Conservation (phyloP, 1,140 invertebrate species). For the Drosophila miranda region DNA sequence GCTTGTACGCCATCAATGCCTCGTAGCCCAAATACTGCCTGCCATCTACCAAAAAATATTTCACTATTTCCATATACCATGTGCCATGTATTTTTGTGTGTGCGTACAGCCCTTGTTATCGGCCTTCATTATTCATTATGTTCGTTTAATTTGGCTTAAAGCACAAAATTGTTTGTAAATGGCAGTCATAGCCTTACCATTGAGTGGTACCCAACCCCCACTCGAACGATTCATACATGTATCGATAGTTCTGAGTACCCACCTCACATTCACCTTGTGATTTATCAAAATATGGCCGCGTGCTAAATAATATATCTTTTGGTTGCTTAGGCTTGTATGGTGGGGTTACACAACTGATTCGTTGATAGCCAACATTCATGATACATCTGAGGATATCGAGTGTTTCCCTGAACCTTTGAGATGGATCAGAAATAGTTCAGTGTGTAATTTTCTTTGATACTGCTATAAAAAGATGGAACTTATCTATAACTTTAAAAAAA, state of each 20-base stretch:
- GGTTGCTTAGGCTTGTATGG: conserved; percentile 4
- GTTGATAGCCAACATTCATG: conserved; percentile 25
- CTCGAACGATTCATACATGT: conserved; percentile 9
- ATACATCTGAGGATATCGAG: conserved; percentile 9
- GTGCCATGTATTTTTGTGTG: background rate
- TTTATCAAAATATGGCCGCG: conserved; percentile 43
- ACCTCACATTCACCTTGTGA: conserved; percentile 35
- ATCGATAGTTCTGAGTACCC: conserved; percentile 14
- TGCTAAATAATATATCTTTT: conserved; percentile 43
- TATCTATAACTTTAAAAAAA: no score
- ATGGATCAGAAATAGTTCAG: no score
- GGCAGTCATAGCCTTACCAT: conserved; percentile 39
- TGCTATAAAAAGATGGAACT: no score
- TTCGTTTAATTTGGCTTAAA: conserved; percentile 37
- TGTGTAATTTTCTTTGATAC: no score
- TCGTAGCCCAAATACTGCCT: conserved; percentile 55
- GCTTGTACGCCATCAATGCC: conserved; percentile 50
- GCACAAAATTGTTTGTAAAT: conserved; percentile 41
- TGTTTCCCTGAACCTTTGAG: no score
- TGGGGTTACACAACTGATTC: conserved; percentile 32
- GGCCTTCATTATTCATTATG: conserved; percentile 58
- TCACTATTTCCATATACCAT: conserved; percentile 3
- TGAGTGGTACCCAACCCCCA: conserved; percentile 2
- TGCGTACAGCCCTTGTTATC: conserved; percentile 25
- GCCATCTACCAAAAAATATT: conserved; percentile 19